Evolutionary conservation across 2,113 vertebrate species (phyloP).

Genomic region (Brachionichthys hirsutus): DNA sequence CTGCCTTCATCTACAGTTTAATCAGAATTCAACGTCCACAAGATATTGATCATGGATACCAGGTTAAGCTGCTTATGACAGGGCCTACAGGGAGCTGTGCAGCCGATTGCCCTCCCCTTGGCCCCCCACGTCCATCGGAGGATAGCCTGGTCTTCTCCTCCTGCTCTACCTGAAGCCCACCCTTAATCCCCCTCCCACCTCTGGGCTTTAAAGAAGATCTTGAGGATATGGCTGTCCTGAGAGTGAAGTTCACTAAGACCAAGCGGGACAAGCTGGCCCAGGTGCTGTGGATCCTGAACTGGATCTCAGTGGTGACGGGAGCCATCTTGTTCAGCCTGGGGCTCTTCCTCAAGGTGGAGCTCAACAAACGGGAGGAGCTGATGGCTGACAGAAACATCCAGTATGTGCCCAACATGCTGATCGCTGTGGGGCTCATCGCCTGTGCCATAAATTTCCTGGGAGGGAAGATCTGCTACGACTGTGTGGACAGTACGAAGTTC

Average conservation of each 20-base stretch:
- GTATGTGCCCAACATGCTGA: conserved; percentile 84
- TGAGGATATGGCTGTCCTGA: conserved; percentile 81
- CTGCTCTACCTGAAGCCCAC: conserved; percentile 43
- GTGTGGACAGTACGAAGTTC: conserved; percentile 83
- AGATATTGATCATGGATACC: conserved; percentile 37
- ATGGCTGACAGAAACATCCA: conserved; percentile 82
- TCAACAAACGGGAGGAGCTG: conserved; percentile 82
- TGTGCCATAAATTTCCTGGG: conserved; percentile 87
- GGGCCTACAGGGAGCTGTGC: conserved; percentile 38
- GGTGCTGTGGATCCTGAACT: conserved; percentile 88
- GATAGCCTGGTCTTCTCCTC: conserved; percentile 49
- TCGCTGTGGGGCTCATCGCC: conserved; percentile 83
- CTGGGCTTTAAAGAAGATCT: conserved; percentile 18
- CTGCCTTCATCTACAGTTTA: neutral
- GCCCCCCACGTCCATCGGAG: conserved; percentile 20
- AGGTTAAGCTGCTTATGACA: conserved; percentile 69
- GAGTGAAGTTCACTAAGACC: conserved; percentile 85
- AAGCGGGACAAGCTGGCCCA: conserved; percentile 86
- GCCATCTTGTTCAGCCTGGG: conserved; percentile 84
- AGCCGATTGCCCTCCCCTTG: conserved; percentile 24
- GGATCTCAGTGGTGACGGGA: conserved; percentile 85
- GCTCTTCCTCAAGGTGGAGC: conserved; percentile 85
- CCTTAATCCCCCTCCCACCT: conserved; percentile 30
- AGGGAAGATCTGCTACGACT: conserved; percentile 89
- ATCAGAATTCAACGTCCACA: conserved; percentile 52